These are phyloP conservation scores for Pseudorhiza aurosa DNA, from an alignment of 30 jellyfish, hydroid and myxozoan genomes.

Conservation along the genomic window DNA sequence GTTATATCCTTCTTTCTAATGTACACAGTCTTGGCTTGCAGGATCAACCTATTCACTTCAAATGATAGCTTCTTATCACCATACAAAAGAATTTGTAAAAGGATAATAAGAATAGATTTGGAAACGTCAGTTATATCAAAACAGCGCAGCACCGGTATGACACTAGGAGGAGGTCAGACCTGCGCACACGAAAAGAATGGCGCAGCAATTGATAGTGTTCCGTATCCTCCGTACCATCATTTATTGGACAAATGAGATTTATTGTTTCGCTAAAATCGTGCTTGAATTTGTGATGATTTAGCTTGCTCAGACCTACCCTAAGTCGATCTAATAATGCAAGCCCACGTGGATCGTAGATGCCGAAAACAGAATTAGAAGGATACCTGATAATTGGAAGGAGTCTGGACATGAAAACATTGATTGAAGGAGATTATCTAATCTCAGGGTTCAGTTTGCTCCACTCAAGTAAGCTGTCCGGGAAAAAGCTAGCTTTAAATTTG, in stretches of 20 bases:
- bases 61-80: neutral
- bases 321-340: constrained; percentile 1
- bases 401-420: constrained; percentile 8
- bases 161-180: neutral
- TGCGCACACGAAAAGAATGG: neutral
- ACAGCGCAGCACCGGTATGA: neutral
- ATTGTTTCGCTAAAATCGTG: neutral
- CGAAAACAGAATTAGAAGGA: constrained; percentile 1
- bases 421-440: constrained; percentile 19
- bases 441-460: constrained; percentile 4
- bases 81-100: neutral
- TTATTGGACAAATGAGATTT: neutral
- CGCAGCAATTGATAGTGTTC: neutral
- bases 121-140: neutral
- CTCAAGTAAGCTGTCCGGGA: constrained; percentile 15
- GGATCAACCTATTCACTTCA: neutral
- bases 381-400: constrained; percentile 17
- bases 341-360: constrained; percentile 12
- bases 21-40: neutral
- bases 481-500: neutral
- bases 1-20: neutral
- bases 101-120: neutral
- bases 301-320: neutral
- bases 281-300: neutral
- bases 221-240: neutral